phyloP scores from a whole-genome alignment of 2,888 invertebrate genomes.

The Oscheius sp. region DNA sequence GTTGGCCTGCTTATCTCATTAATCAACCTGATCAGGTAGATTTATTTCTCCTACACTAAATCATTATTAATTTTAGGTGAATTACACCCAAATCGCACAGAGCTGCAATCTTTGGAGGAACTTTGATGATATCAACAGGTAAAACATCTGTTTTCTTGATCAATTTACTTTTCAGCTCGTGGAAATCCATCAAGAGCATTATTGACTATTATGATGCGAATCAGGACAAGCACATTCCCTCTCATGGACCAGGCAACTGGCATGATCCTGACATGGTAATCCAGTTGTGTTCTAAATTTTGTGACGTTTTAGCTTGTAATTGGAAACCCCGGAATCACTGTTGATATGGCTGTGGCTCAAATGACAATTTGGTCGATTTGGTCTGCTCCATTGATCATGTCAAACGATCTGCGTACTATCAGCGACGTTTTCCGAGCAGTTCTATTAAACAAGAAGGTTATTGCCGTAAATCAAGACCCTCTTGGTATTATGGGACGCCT shows the following conservation, averaged over 20 bases:
- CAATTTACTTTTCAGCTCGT: constrained; percentile 55
- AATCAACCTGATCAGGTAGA: constrained; percentile 55
- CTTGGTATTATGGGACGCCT: constrained; percentile 69
- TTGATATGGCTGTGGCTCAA: constrained; percentile 60
- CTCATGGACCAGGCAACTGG: constrained; percentile 73
- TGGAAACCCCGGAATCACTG: constrained; percentile 64
- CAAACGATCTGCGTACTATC: constrained; percentile 57
- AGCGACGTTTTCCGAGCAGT: constrained; percentile 53
- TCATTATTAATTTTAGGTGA: constrained; percentile 42
- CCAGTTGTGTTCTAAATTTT: not conserved
- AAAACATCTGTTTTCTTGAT: not conserved
- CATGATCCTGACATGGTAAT: constrained; percentile 74
- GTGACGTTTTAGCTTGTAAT: constrained; percentile 54
- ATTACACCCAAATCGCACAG: constrained; percentile 71
- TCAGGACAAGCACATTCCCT: constrained; percentile 70
- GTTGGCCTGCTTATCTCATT: constrained; percentile 89
- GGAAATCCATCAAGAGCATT: constrained; percentile 71
- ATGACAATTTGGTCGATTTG: constrained; percentile 69
- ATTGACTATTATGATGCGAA: constrained; percentile 72
- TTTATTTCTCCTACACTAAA: not conserved
- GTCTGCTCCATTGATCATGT: constrained; percentile 70
- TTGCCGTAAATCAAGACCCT: constrained; percentile 69
- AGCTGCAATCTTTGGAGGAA: constrained; percentile 74
- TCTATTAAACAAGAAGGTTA: constrained; percentile 64
- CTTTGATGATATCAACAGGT: constrained; percentile 71